Evolutionary conservation across 1,140 invertebrate species (phyloP), one percentile per base, ranked within the genome.

Genomic region (Sycophaga agraensis): DNA sequence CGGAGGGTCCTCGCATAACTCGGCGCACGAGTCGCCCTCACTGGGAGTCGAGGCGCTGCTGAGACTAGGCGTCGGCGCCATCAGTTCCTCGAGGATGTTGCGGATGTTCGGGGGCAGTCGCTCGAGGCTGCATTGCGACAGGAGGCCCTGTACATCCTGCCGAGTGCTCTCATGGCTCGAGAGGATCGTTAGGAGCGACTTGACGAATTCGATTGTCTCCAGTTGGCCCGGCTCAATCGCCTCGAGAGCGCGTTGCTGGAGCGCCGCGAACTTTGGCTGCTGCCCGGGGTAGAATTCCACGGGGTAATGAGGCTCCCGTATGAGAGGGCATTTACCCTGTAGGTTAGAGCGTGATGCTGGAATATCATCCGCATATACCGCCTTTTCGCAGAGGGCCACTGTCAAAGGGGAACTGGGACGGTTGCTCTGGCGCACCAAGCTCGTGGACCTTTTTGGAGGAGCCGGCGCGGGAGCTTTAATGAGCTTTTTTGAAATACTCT

Each of bases 41-140:
- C 11, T 31, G 28, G 28, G 5, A 31, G 28, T 31, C 28, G 28
- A n/a, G 28, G 11, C 28, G 28, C 28, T 4, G 28, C 28, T 31
- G 28, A 4, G 28, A 11, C 28, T 11, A 11, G 28, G 28, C 28
- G 28, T 31, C 11, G 4, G 28, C 28, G 28, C 28, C 66, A 66
- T 66, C 21, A 71, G 51, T 14, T 66, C 57, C 11, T 68, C 59
- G 21, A 70, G 24, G 16, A 68, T 66, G 17, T 59, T 34, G 3
- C 64, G 63, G 8, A 71, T 67, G 31, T 66, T 66, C 11, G 56
- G n/a, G 5, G 69, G 68, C 0, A 69, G 35, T 12, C 68, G 53
- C 9, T 64, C 66, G 51, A 67, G 42, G 28, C 73, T 67, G 31
- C 66, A 68, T 16, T 26, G 57, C 4, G 51, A 54, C 12, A 68